phyloP scores from a whole-genome alignment of 2,113 vertebrate species.

The Leptocoma aspasia region DNA sequence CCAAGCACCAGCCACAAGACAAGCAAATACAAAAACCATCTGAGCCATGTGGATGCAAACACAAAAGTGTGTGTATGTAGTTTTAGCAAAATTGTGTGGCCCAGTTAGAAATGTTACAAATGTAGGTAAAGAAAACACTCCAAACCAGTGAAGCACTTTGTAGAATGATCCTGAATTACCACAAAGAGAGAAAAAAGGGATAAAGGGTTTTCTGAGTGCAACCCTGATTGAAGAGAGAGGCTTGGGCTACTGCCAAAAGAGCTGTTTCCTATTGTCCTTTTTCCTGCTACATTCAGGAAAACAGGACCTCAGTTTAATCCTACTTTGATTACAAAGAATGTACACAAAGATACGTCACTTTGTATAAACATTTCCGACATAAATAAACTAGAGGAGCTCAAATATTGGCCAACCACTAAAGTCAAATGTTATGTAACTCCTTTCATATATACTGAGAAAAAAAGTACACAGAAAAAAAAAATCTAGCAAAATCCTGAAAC shows the following conservation, averaged over 20 bases:
- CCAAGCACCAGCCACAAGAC: not conserved
- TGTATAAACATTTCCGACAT: not conserved
- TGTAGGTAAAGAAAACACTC: not conserved
- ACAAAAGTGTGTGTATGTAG: not conserved
- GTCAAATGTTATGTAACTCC: not conserved
- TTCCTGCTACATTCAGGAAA: not conserved
- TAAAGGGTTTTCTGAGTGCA: not conserved
- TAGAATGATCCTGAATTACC: not conserved
- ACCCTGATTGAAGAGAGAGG: not conserved
- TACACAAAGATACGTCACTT: conserved; percentile 34
- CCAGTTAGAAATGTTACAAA: not conserved
- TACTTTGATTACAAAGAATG: conserved; percentile 24
- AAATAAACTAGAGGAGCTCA: conserved; percentile 22
- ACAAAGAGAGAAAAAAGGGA: not conserved
- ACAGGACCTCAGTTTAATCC: conserved; percentile 25
- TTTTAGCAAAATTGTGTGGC: not conserved
- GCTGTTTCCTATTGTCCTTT: conserved; percentile 33
- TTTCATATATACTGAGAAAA: not conserved
- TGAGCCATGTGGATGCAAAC: not conserved
- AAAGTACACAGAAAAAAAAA: not conserved
- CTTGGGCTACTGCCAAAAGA: conserved; percentile 5
- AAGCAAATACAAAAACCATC: not conserved
- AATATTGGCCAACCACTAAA: not conserved
- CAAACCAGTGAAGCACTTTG: not conserved
- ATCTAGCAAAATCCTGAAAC: not conserved